Conservation (phyloP, 2,797 vertebrate genomes). For the Enoplosus armatus region DNA sequence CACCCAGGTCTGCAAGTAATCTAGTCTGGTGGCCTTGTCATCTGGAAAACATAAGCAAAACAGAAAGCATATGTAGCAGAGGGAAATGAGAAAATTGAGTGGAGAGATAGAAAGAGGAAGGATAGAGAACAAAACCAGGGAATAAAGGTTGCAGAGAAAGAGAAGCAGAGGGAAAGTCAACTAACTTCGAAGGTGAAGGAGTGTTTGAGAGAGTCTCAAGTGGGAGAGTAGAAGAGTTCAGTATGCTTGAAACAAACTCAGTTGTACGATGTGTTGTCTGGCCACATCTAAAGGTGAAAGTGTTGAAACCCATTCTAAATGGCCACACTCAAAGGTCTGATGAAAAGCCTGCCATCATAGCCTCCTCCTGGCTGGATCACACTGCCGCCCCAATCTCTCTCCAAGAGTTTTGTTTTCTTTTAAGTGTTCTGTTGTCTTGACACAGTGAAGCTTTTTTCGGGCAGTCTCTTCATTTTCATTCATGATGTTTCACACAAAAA, state of each 20-base stretch:
- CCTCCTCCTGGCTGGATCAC: neutral
- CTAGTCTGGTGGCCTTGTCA: constrained; percentile 49
- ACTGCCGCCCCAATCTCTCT: neutral
- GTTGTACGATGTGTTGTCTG: neutral
- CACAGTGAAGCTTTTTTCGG: neutral
- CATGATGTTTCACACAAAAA: neutral
- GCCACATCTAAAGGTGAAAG: constrained; percentile 12
- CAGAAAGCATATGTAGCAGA: constrained; percentile 15
- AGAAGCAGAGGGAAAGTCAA: constrained; percentile 15
- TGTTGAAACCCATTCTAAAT: constrained; percentile 1
- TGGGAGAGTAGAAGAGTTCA: neutral
- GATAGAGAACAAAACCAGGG: constrained; percentile 6
- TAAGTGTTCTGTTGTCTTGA: neutral
- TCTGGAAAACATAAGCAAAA: constrained; percentile 37
- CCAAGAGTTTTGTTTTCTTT: neutral
- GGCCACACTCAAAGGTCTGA: neutral
- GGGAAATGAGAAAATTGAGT: constrained; percentile 29
- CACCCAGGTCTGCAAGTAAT: constrained; percentile 45
- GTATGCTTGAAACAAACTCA: constrained; percentile 19
- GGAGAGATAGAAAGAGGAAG: neutral
- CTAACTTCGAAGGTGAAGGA: constrained; percentile 38
- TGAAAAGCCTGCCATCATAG: neutral
- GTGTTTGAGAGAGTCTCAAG: constrained; percentile 12
- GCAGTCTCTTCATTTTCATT: constrained; percentile 11
- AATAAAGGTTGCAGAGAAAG: constrained; percentile 1